Conservation (phyloP, 2,888 invertebrate genomes). For the Euzophera pinguis region DNA sequence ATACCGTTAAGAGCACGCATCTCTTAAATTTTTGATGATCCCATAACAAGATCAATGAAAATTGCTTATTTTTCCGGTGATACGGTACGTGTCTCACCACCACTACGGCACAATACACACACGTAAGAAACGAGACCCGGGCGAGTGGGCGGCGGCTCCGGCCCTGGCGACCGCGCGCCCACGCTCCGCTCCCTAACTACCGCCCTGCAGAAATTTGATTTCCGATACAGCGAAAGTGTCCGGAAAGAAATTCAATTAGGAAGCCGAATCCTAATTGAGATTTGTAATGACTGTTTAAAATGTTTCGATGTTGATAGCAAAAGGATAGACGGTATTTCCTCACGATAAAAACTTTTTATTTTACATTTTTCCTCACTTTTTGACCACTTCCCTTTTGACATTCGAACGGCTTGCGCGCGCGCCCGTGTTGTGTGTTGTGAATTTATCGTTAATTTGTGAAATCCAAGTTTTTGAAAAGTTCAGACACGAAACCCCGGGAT, state of each 20-base stretch:
- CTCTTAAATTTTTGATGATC: too few relatives aligned
- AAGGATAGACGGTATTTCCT: too few relatives aligned
- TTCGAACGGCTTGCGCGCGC: too few relatives aligned
- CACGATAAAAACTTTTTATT: too few relatives aligned
- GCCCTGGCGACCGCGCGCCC: conserved; percentile 30
- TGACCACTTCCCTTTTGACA: too few relatives aligned
- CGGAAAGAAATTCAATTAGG: not conserved
- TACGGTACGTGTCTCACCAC: not conserved
- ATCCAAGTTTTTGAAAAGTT: too few relatives aligned
- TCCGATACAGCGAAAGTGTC: not conserved
- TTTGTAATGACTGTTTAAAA: not conserved
- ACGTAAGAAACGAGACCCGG: not conserved
- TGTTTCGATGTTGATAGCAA: too few relatives aligned
- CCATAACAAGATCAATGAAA: not conserved
- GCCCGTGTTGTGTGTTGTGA: too few relatives aligned
- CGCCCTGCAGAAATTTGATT: conserved; percentile 16
- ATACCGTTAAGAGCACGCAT: too few relatives aligned
- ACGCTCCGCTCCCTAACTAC: conserved; percentile 23
- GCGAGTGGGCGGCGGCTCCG: conserved; percentile 11
- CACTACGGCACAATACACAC: not conserved
- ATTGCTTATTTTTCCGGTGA: not conserved
- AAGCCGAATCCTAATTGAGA: not conserved
- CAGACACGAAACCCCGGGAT: too few relatives aligned
- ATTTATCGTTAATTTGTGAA: too few relatives aligned
- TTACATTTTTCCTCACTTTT: too few relatives aligned